Base-by-base conservation (phyloP, 2,888 invertebrate species). In the Odontocerum albicorne region DNA sequence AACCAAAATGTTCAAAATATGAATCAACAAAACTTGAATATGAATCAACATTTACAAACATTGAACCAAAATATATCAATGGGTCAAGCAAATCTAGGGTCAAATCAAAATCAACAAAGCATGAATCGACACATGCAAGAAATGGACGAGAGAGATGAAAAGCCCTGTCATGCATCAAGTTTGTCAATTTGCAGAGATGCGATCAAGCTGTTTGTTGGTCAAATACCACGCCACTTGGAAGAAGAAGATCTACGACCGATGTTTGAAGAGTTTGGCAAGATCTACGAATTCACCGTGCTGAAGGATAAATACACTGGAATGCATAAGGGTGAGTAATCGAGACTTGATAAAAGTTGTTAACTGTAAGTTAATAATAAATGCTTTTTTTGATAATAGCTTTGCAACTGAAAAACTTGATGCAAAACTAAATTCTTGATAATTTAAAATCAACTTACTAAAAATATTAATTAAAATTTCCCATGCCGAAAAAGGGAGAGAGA, bases 291-390 rank as follows among this genome's bases (percentile, higher is more conserved):
- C 68, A 92, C 93, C 60, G 90, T 96, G 56, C 85, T 96, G 65
- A 94, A 93, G 81, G 95, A 96, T 73, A 92, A 94, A 70, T 90
- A 91, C 80, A 95, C 94, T 55, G 95, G 95, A 62, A 90, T 94
- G 86, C 95, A 95, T 74, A 95, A 95, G 86, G 94, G 93, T 90
- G 69, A 71, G n/a, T n/a, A n/a, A n/a, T n/a, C n/a, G n/a, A n/a
- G 12, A n/a, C 12, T 12, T 33, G 13, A 33, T 33, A 33, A 33
- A 12, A 6, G 27, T 27, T 27, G 27, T 27, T 12, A 33, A 33
- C n/a, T 33, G 33, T 33, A 8, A 33, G 33, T 3, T 33, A 33
- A 33, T 33, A n/a, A n/a, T n/a, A n/a, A n/a, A n/a, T n/a, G n/a
- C n/a, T n/a, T n/a, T n/a, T n/a, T n/a, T n/a, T n/a, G n/a, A n/a